These are phyloP conservation scores for Dasyornis broadbenti DNA, from an alignment of 2,113 vertebrate species.

Conservation along the genomic window DNA sequence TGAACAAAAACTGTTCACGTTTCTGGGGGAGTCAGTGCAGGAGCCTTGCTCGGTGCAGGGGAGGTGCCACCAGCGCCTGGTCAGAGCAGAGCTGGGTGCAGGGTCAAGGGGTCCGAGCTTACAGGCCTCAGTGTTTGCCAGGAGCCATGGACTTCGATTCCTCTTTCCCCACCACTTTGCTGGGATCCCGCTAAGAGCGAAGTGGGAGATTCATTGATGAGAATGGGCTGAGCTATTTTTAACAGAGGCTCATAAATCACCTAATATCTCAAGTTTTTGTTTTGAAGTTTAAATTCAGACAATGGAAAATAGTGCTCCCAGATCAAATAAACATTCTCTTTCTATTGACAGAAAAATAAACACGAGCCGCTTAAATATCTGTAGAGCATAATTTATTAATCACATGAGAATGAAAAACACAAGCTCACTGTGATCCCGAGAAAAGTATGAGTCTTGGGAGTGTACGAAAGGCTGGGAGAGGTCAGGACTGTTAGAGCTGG, in stretches of 20 bases:
- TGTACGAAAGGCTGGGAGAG: constrained; percentile 1
- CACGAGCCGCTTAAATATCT: constrained; percentile 25
- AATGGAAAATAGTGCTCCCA: constrained; percentile 37
- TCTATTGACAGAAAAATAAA: constrained; percentile 46
- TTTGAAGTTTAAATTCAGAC: constrained; percentile 42
- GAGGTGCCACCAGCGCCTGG: too few relatives aligned
- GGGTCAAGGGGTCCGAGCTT: not conserved
- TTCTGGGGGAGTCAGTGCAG: not conserved
- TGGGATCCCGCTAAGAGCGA: not conserved
- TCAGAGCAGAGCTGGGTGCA: not conserved
- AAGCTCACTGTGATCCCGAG: not conserved
- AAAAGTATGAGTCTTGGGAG: not conserved
- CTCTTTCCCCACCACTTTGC: not conserved
- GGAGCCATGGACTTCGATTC: not conserved
- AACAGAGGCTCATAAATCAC: not conserved
- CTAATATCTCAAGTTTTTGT: not conserved
- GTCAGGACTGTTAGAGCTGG: not conserved
- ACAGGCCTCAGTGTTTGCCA: not conserved
- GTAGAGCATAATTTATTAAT: constrained; percentile 48
- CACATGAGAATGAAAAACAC: constrained; percentile 24
- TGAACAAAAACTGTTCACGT: fast-evolving
- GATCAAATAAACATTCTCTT: constrained; percentile 42
- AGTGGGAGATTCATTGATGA: not conserved
- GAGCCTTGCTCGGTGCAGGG: not conserved
- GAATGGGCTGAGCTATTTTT: not conserved